Evolutionary conservation across 2,797 vertebrate genomes (phyloP).

Genomic region (Tenualosa thibaudeaui): DNA sequence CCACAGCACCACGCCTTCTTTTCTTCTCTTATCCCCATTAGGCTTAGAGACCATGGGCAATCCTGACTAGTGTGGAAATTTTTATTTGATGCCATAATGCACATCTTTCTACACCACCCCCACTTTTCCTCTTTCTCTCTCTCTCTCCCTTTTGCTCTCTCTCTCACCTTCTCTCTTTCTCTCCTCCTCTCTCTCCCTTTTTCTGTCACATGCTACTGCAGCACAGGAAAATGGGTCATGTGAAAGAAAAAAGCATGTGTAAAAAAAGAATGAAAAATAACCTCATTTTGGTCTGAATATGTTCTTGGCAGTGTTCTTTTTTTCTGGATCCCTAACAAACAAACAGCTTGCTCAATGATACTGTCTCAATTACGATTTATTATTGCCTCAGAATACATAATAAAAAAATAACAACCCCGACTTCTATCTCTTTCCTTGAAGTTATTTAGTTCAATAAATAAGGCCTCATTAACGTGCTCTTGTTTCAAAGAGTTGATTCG

Average conservation of each 20-base stretch:
- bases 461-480: constrained; percentile 89
- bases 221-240: constrained; percentile 73
- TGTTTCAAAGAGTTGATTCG: constrained; percentile 89
- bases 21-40: neutral
- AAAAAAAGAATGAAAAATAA: constrained; percentile 47
- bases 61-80: neutral
- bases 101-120: constrained; percentile 10
- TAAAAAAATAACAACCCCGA: constrained; percentile 46
- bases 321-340: constrained; percentile 39
- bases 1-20: neutral
- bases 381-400: constrained; percentile 31
- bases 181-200: constrained; percentile 44
- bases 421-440: constrained; percentile 74
- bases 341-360: constrained; percentile 33
- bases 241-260: constrained; percentile 64
- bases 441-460: constrained; percentile 91
- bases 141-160: constrained; percentile 43
- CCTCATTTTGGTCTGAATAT: constrained; percentile 69
- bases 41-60: neutral
- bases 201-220: constrained; percentile 41
- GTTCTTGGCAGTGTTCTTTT: constrained; percentile 50
- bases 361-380: constrained; percentile 41
- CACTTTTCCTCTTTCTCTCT: constrained; percentile 39
- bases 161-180: constrained; percentile 27
- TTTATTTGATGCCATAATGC: constrained; percentile 18